These are phyloP conservation scores for Eunapius fragilis DNA, from an alignment of 37 sponge, comb jelly and placozoan genomes.

Conservation along the genomic window DNA sequence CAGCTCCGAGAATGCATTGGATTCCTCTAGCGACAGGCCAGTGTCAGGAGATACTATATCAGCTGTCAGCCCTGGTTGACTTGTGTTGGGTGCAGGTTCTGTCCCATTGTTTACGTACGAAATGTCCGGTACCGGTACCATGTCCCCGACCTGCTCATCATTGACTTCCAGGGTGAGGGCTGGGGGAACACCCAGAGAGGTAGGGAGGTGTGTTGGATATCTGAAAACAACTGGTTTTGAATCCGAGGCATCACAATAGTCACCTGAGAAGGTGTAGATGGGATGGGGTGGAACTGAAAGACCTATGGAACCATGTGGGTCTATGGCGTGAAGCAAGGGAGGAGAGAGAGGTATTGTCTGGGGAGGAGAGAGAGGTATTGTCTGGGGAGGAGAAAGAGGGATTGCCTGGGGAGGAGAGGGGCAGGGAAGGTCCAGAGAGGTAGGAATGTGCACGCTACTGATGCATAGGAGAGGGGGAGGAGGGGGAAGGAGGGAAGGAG, in stretches of 20 bases:
- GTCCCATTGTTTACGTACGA: not conserved
- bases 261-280: no score
- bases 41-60: not conserved
- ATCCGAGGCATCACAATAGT: not conserved
- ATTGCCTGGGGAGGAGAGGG: not conserved
- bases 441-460: not conserved
- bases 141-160: not conserved
- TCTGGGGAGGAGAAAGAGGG: not conserved
- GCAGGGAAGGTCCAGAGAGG: not conserved
- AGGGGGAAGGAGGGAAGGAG: not conserved
- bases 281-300: not conserved
- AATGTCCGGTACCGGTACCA: not conserved
- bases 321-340: not conserved
- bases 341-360: not conserved
- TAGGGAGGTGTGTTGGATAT: not conserved
- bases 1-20: slow-evolving; percentile 19
- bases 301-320: not conserved
- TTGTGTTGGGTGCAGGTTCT: not conserved
- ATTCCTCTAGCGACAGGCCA: not conserved
- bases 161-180: not conserved
- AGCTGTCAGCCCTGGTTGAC: not conserved
- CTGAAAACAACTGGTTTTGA: not conserved
- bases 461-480: not conserved
- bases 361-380: not conserved
- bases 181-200: not conserved